phyloP scores from a whole-genome alignment of 1,140 invertebrate species.

The Pseudobourletiella spinata region DNA sequence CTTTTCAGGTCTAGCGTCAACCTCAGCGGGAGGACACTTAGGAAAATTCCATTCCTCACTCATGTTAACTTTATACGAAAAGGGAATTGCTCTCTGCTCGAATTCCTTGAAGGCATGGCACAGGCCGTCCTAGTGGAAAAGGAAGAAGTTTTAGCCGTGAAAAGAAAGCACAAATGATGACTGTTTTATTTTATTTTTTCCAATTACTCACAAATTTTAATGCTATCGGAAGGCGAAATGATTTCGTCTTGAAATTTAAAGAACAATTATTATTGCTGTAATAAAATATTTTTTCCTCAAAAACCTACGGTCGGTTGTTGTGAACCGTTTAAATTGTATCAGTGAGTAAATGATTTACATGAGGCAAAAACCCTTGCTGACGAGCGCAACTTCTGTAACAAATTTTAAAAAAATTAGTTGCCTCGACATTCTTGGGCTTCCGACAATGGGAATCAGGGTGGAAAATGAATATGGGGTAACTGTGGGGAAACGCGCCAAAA shows the following conservation, averaged over 20 bases:
- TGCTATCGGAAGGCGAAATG: not conserved
- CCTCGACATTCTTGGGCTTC: too few species aligned
- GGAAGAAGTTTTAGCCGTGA: not conserved
- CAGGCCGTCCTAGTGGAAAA: conserved; percentile 9
- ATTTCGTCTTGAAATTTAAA: not conserved
- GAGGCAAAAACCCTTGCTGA: too few species aligned
- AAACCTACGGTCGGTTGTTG: not conserved
- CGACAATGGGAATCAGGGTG: too few species aligned
- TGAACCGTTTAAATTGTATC: too few species aligned
- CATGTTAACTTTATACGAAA: conserved; percentile 46
- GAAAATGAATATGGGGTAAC: too few species aligned
- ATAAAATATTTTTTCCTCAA: not conserved
- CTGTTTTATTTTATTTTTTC: not conserved
- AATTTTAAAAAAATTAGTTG: too few species aligned
- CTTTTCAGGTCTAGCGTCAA: conserved; percentile 52
- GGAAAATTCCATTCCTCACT: conserved; percentile 81
- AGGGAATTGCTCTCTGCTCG: conserved; percentile 32
- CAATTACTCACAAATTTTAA: not conserved
- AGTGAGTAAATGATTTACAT: too few species aligned
- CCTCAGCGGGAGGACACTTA: conserved; percentile 71
- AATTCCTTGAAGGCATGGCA: conserved; percentile 13
- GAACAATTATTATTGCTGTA: not conserved
- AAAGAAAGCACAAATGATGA: not conserved
- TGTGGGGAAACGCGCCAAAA: too few species aligned
- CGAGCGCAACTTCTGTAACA: too few species aligned